Evolutionary conservation across 1,140 invertebrate genomes (phyloP), one percentile per base, ranked within the genome.

Genomic region (Tenebrio molitor): DNA sequence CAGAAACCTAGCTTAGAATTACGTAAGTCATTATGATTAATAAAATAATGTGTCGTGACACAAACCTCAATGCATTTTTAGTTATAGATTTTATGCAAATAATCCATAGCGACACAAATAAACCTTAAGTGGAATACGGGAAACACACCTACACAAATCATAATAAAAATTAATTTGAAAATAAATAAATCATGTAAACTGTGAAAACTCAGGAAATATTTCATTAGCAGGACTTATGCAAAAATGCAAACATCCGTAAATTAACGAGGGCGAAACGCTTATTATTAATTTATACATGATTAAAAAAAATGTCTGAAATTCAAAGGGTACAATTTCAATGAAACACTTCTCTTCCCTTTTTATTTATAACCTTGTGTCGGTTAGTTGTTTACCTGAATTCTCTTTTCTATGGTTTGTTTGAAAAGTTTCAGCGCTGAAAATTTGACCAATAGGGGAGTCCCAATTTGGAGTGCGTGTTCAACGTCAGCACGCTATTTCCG

Each of bases 371-470:
- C 25, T 29, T 58, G 15, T 29, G 2, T n/a, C 50, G 4, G 2
- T 12, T 12, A 5, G 7, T 39, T 29, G 50, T 58, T 58, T 58
- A 50, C 50, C 12, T 15, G n/a, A 58, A 58, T 14, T 58, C 23
- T 58, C 74, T 76, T 80, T 73, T 77, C 73, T 76, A 80, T 79
- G 77, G 79, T 76, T 78, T 76, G 76, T 73, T 85, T 84, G 84
- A 84, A 84, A 85, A 84, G 83, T 82, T 83, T 84, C 83, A 83
- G 84, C 84, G 84, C 81, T 81, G 74, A 76, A 23, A 65, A 58
- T 58, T 69, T 50, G 36, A 36, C 68, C 67, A 71, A 67, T 71
- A 16, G 25, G 0, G 14, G 12, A 8, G 6, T 8, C 21, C 1
- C 8, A 21, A 68, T 33, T 14, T 33, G 14, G 39, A 53, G 69